Conservation (phyloP, 2,888 invertebrate species). For the Urechis unicinctus region DNA sequence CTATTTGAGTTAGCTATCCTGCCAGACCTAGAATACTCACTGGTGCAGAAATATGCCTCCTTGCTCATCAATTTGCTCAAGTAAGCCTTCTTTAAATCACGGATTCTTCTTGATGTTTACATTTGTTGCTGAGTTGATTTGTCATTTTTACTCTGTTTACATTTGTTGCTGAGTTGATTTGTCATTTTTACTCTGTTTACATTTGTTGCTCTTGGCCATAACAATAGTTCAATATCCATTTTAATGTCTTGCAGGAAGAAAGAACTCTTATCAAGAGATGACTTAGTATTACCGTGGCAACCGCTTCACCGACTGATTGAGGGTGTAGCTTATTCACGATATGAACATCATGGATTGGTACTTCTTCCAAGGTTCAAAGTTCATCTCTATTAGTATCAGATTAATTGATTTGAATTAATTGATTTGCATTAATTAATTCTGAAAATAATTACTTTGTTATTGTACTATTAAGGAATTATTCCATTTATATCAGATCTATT, state of each 20-base stretch:
- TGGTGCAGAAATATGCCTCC: constrained; percentile 67
- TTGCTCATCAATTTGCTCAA: constrained; percentile 65
- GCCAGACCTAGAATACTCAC: constrained; percentile 69
- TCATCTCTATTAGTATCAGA: background rate
- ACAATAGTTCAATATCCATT: no score
- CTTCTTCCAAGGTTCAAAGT: constrained; percentile 32
- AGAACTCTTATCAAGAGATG: constrained; percentile 68
- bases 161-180: constrained; percentile 54
- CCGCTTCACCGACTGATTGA: constrained; percentile 67
- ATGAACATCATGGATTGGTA: constrained; percentile 40
- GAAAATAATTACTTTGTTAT: background rate
- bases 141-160: background rate
- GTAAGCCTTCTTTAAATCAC: no score
- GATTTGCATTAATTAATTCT: background rate
- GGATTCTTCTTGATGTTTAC: no score
- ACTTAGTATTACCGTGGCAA: constrained; percentile 76
- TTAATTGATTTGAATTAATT: constrained; percentile 2
- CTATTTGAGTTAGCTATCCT: constrained; percentile 70
- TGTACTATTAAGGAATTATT: no score
- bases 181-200: background rate
- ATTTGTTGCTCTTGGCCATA: background rate
- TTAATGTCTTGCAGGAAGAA: no score
- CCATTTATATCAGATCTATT: no score
- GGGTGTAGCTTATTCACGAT: constrained; percentile 31
- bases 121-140: constrained; percentile 54